A percentile compares a stretch with the other conserved stretches of the same genome.
Conservation (phyloP, 2,113 vertebrate genomes). For the Cacatua alba region DNA sequence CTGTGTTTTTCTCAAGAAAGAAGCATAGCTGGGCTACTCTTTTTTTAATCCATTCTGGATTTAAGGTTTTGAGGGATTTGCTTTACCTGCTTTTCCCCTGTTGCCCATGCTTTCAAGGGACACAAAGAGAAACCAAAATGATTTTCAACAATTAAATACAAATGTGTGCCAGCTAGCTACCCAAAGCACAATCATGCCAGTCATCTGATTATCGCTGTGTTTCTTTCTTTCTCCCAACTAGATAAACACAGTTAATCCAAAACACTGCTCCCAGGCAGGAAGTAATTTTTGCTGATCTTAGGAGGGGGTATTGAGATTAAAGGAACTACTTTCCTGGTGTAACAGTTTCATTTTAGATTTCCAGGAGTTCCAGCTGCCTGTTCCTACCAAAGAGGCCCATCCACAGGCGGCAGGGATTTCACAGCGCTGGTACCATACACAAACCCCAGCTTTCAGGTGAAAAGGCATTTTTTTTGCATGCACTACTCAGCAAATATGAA, state of each 20-base stretch:
- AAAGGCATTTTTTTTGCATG: not conserved
- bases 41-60: not conserved
- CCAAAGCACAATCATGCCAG: not conserved
- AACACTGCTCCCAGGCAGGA: slow-evolving; percentile 40
- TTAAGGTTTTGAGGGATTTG: not conserved
- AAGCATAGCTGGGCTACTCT: not conserved
- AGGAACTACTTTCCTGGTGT: slow-evolving; percentile 40
- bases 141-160: not conserved
- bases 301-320: slow-evolving; percentile 33
- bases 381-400: not conserved
- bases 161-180: not conserved
- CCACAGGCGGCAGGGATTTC: not conserved
- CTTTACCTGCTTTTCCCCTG: not conserved
- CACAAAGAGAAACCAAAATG: not conserved
- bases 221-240: not conserved
- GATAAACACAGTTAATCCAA: not conserved
- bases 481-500: not conserved
- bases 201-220: not conserved
- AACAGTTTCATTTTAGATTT: slow-evolving; percentile 64
- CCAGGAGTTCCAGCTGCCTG: slow-evolving; percentile 19
- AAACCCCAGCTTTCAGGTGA: not conserved
- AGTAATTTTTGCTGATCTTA: slow-evolving; percentile 50
- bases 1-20: not conserved
- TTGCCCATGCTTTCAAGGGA: not conserved
- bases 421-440: rapidly evolving